Conservation (phyloP, 2,888 invertebrate genomes). For the Ennomos fuscantarius region DNA sequence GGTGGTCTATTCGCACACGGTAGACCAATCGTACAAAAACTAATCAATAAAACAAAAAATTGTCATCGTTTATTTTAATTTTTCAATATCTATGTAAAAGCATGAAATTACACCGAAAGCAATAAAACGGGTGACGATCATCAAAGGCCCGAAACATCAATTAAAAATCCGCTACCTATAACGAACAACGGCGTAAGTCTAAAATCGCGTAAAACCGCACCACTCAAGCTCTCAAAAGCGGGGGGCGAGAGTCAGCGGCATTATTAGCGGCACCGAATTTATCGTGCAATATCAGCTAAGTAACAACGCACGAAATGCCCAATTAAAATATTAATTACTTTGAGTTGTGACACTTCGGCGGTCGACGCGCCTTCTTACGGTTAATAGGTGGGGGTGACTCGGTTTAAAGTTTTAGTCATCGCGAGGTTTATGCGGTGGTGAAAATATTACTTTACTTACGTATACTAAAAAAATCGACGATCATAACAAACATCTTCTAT, state of each 20-base stretch:
- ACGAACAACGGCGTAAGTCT: slow-evolving; percentile 43
- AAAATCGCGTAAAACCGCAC: slow-evolving; percentile 53
- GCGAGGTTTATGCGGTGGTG: slow-evolving; percentile 10
- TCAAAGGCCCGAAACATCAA: slow-evolving; percentile 41
- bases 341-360: slow-evolving; percentile 75
- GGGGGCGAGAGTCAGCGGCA: slow-evolving; percentile 50
- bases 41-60: too few species aligned
- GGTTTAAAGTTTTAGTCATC: slow-evolving; percentile 37
- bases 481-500: too few species aligned
- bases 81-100: slow-evolving; percentile 5
- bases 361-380: slow-evolving; percentile 59
- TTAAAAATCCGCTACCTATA: slow-evolving; percentile 41
- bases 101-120: slow-evolving; percentile 12
- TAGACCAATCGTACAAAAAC: too few species aligned
- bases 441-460: slow-evolving; percentile 12
- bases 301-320: slow-evolving; percentile 82
- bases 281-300: slow-evolving; percentile 80
- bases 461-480: too few species aligned
- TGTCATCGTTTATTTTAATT: too few species aligned
- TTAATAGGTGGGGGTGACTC: slow-evolving; percentile 56
- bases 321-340: slow-evolving; percentile 85
- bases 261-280: slow-evolving; percentile 77
- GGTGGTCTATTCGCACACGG: too few species aligned
- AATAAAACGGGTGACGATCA: slow-evolving; percentile 28
- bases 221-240: slow-evolving; percentile 54